Conservation (phyloP, 2,113 vertebrate species). For the Anguilla japonica region DNA sequence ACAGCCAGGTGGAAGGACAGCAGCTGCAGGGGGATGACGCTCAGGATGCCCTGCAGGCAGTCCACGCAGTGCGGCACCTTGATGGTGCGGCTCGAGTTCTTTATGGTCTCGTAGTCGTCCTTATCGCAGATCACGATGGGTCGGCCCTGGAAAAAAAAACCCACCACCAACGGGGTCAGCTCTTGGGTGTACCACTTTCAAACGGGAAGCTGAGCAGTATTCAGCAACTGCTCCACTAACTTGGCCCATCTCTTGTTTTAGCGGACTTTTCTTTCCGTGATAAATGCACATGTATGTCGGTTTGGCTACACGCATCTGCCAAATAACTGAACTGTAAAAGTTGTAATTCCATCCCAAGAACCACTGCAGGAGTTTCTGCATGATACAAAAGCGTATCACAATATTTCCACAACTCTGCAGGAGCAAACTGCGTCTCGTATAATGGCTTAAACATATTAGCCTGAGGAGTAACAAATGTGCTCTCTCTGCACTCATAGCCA, state of each 20-base stretch:
- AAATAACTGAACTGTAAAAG: too few species aligned
- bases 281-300: too few species aligned
- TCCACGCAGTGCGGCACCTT: constrained; percentile 95
- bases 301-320: too few species aligned
- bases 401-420: neutral
- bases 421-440: neutral
- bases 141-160: constrained; percentile 73
- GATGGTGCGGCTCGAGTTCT: constrained; percentile 87
- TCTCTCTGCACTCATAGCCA: neutral
- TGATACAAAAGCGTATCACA: neutral
- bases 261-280: too few species aligned
- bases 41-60: constrained; percentile 94
- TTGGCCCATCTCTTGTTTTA: too few species aligned
- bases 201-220: neutral
- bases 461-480: neutral
- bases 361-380: neutral
- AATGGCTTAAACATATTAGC: neutral
- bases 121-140: constrained; percentile 95
- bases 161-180: constrained; percentile 4
- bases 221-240: neutral
- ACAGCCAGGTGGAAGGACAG: constrained; percentile 97
- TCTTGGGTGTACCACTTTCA: neutral
- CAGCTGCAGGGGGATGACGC: constrained; percentile 93
- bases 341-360: neutral
- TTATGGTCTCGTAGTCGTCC: constrained; percentile 92